Conservation (phyloP, 2,888 invertebrate species). For the Ametastegia equiseti region DNA sequence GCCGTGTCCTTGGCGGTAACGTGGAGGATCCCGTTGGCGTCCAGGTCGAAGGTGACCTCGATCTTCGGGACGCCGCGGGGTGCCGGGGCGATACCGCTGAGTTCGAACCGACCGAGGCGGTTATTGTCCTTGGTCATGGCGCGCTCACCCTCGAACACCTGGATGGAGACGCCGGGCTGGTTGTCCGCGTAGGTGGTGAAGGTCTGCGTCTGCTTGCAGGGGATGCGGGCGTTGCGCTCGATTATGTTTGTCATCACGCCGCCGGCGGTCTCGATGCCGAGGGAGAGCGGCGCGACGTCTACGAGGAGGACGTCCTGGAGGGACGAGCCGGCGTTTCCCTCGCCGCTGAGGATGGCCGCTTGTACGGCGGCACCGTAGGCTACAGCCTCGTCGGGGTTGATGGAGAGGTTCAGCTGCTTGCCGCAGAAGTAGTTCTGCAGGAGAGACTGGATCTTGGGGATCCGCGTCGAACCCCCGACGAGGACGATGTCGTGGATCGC, state of each 20-base stretch:
- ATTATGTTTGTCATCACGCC: constrained; percentile 98
- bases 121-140: constrained; percentile 98
- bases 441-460: constrained; percentile 98
- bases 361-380: constrained; percentile 98
- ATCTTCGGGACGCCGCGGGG: constrained; percentile 93
- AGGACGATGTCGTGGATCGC: constrained; percentile 94
- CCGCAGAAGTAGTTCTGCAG: constrained; percentile 98
- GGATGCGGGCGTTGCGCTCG: constrained; percentile 98
- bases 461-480: constrained; percentile 97
- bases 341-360: constrained; percentile 94
- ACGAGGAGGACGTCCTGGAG: constrained; percentile 94
- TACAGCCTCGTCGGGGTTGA: constrained; percentile 98
- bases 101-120: constrained; percentile 96
- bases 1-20: constrained; percentile 50
- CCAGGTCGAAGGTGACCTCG: constrained; percentile 92
- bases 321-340: constrained; percentile 87
- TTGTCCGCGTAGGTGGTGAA: constrained; percentile 99
- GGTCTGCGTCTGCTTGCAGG: constrained; percentile 97
- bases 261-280: constrained; percentile 94
- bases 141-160: constrained; percentile 95
- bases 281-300: constrained; percentile 94
- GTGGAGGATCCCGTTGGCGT: constrained; percentile 95
- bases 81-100: constrained; percentile 97
- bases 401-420: constrained; percentile 96
- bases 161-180: constrained; percentile 96